A percentile compares a stretch with the other conserved stretches of the same genome.
Evolutionary conservation across 2,797 vertebrate species (phyloP).

Genomic region (Pteropus rufus): DNA sequence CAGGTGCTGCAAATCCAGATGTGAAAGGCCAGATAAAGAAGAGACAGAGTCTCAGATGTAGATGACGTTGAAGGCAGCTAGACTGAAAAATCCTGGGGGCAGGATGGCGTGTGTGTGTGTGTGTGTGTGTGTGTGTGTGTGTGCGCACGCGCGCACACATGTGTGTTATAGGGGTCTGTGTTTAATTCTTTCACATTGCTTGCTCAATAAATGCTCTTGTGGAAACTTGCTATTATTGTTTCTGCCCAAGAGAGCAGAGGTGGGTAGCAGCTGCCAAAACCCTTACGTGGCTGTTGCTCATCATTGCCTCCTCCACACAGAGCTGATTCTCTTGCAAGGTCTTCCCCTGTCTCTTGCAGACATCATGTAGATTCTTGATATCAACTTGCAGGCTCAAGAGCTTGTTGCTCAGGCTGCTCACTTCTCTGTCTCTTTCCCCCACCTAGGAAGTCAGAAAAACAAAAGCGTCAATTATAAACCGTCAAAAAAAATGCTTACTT

Average conservation of each 20-base stretch:
- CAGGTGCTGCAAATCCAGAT: neutral
- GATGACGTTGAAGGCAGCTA: neutral
- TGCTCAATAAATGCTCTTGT: neutral
- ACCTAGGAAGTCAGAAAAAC: slow-evolving; percentile 66
- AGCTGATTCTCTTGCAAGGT: slow-evolving; percentile 71
- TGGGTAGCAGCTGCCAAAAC: too few relatives aligned
- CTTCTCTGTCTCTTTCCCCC: slow-evolving; percentile 59
- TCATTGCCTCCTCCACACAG: slow-evolving; percentile 68
- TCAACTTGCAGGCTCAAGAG: slow-evolving; percentile 73
- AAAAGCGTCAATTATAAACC: slow-evolving; percentile 49
- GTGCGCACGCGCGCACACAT: neutral
- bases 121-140: neutral
- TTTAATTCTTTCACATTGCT: neutral
- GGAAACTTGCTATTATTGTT: neutral
- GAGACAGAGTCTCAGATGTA: neutral
- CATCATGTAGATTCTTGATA: slow-evolving; percentile 75
- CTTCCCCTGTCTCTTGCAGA: slow-evolving; percentile 76
- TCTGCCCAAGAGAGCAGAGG: neutral
- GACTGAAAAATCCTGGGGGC: neutral
- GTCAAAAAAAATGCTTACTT: slow-evolving; percentile 51
- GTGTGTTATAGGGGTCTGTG: neutral
- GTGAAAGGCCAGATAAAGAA: neutral
- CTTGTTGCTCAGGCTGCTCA: slow-evolving; percentile 67
- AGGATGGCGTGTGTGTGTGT: neutral
- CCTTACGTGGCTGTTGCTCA: slow-evolving; percentile 70